Conservation (phyloP, 2,888 invertebrate genomes). For the Ichneumoninae sp. region DNA sequence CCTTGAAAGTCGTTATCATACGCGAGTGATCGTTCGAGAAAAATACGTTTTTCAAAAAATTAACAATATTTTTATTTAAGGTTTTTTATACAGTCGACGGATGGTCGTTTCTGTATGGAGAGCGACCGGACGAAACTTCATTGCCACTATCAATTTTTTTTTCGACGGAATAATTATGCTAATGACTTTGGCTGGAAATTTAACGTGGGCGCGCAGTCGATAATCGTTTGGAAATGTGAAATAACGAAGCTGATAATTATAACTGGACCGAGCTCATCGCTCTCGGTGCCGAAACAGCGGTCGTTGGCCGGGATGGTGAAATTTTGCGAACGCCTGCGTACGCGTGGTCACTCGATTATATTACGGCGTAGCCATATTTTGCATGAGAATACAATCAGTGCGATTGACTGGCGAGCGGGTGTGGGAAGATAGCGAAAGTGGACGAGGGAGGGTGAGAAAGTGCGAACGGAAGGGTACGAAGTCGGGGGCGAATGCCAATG, state of each 20-base stretch:
- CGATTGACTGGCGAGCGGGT: conserved; percentile 75
- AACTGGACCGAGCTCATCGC: conserved; percentile 23
- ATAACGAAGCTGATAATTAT: conserved; percentile 33
- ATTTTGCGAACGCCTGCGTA: conserved; percentile 4
- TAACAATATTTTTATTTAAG: no score
- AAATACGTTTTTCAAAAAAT: no score
- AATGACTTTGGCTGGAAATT: conserved; percentile 10
- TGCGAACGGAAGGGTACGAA: conserved; percentile 7
- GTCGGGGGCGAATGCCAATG: conserved; percentile 54
- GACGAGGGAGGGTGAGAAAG: conserved; percentile 28
- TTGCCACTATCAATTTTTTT: not conserved
- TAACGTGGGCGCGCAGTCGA: not conserved
- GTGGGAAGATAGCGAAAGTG: conserved; percentile 22
- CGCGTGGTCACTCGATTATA: conserved; percentile 67
- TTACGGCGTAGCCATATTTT: conserved; percentile 76
- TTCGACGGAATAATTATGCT: not conserved
- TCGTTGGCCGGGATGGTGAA: not conserved
- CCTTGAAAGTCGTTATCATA: no score
- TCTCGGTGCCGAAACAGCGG: not conserved
- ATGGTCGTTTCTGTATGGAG: no score
- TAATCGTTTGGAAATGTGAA: conserved; percentile 20
- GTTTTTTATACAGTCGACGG: no score
- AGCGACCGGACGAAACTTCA: no score
- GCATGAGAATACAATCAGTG: conserved; percentile 81
- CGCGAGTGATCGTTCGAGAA: no score